phyloP scores from a whole-genome alignment of 2,888 invertebrate genomes.

The Brachyopa scutellaris region DNA sequence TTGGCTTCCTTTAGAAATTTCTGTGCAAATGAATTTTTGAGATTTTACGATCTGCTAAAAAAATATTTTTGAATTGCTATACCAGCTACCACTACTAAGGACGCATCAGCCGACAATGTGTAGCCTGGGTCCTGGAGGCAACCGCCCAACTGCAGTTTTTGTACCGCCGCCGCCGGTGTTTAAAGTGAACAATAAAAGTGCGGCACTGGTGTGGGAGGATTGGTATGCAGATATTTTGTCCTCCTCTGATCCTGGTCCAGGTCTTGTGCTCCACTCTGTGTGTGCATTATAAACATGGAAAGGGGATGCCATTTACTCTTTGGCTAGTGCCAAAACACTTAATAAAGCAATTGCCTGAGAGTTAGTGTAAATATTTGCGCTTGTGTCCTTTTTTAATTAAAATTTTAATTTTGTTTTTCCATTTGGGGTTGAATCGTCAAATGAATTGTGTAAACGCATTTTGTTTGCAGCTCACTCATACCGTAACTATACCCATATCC shows the following conservation, averaged over 20 bases:
- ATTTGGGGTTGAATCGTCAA: conserved; percentile 71
- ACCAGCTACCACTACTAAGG: conserved; percentile 4
- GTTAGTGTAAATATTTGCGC: conserved; percentile 72
- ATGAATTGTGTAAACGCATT: conserved; percentile 72
- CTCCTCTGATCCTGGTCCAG: conserved; percentile 17
- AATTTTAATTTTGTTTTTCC: conserved; percentile 72
- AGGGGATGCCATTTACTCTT: conserved; percentile 37
- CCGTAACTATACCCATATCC: too few species aligned
- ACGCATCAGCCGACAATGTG: neutral
- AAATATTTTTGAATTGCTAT: conserved; percentile 56
- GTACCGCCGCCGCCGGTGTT: conserved; percentile 1
- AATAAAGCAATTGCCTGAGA: conserved; percentile 71
- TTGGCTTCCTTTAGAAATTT: conserved; percentile 72
- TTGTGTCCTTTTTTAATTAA: conserved; percentile 73
- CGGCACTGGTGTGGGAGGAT: conserved; percentile 8
- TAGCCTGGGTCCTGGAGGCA: neutral
- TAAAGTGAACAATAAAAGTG: conserved; percentile 60
- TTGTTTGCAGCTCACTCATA: conserved; percentile 59
- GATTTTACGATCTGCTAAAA: conserved; percentile 69
- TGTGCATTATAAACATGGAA: neutral
- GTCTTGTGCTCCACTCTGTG: neutral
- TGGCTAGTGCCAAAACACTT: conserved; percentile 66
- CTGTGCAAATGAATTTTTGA: conserved; percentile 72
- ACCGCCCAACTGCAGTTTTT: neutral
- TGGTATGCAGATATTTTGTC: conserved; percentile 60